Conservation (phyloP, 64 coral and sea anemone genomes). For the Stylophora pistillata region DNA sequence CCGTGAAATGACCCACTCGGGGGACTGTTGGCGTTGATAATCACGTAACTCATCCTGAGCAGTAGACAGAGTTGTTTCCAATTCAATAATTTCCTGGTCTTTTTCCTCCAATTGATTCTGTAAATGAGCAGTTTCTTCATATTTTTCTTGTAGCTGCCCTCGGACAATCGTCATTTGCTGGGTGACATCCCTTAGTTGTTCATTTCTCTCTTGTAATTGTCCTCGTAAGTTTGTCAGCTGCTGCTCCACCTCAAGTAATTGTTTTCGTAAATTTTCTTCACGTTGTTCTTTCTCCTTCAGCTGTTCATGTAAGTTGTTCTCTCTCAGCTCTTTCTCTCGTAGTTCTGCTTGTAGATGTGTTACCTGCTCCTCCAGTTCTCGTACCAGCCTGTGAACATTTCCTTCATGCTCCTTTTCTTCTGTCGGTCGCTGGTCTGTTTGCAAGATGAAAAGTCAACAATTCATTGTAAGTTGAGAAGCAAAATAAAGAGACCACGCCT, state of each 20-base stretch:
- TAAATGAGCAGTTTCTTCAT: background rate
- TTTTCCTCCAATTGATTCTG: background rate
- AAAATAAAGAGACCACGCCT: no score
- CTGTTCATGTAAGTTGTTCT: no score
- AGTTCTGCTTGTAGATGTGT: background rate
- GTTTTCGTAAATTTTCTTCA: no score
- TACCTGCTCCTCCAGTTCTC: background rate
- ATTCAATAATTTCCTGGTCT: background rate
- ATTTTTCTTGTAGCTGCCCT: background rate
- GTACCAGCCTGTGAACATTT: background rate
- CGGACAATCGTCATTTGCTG: background rate
- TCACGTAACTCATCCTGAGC: constrained; percentile 20
- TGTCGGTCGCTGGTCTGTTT: constrained; percentile 15
- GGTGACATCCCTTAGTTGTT: background rate
- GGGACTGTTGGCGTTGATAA: background rate
- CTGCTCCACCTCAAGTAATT: no score
- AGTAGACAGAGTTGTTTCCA: constrained; percentile 6
- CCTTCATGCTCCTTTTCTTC: background rate
- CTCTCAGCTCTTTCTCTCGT: background rate
- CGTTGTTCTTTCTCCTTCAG: no score
- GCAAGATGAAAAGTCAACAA: background rate
- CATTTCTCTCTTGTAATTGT: no score
- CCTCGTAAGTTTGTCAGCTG: no score
- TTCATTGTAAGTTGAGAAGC: no score
- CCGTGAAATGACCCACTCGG: background rate